These are phyloP conservation scores for Thunnus thynnus DNA, from an alignment of 2,113 vertebrate genomes.

Conservation along the genomic window DNA sequence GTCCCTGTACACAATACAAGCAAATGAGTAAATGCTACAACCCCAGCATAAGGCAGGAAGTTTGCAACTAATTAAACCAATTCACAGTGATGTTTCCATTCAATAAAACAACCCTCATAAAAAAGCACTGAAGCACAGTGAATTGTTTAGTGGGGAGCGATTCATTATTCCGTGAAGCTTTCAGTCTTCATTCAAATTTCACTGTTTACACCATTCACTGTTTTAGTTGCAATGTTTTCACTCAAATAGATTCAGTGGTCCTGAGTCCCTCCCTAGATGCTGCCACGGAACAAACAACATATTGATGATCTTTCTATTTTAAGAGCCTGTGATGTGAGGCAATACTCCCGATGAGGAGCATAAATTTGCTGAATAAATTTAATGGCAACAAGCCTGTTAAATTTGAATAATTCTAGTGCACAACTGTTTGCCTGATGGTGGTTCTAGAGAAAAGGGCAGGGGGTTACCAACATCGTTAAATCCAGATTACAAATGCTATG, in stretches of 20 bases:
- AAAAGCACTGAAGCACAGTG: not conserved
- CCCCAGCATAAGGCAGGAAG: not conserved
- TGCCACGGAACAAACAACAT: conserved; percentile 5
- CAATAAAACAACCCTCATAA: conserved; percentile 24
- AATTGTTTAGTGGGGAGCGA: conserved; percentile 9
- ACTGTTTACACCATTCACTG: not conserved
- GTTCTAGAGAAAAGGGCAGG: not conserved
- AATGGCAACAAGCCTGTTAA: not conserved
- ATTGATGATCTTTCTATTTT: not conserved
- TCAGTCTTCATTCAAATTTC: not conserved
- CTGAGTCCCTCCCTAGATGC: not conserved
- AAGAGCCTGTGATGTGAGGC: not conserved
- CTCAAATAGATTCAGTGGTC: no score
- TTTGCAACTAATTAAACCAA: conserved; percentile 30
- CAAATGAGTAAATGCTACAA: not conserved
- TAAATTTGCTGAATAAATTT: not conserved
- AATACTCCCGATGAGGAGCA: not conserved
- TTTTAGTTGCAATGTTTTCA: not conserved
- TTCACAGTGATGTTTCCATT: conserved; percentile 32
- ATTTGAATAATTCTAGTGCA: not conserved
- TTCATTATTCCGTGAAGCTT: conserved; percentile 18
- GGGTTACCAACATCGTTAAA: not conserved
- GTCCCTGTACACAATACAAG: not conserved
- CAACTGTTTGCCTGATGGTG: no score
- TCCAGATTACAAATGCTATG: not conserved